Conservation (phyloP, 1,140 invertebrate genomes). For the Scaptodrosophila lebanonensis region DNA sequence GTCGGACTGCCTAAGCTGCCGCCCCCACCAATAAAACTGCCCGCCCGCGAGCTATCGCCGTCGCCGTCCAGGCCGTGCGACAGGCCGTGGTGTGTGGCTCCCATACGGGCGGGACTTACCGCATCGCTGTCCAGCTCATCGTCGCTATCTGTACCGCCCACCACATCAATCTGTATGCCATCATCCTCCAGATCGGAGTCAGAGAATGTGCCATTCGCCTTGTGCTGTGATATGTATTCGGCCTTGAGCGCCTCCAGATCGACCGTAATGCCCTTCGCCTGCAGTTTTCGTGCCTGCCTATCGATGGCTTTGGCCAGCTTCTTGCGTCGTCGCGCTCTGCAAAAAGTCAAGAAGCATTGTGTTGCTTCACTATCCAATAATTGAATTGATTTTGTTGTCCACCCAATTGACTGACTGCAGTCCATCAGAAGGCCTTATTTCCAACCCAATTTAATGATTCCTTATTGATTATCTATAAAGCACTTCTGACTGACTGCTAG, state of each 20-base stretch:
- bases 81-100: constrained; percentile 63
- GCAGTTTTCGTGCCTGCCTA: constrained; percentile 92
- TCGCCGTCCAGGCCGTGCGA: constrained; percentile 81
- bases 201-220: constrained; percentile 81
- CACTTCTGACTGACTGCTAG: too few species aligned
- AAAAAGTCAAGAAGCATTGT: neutral
- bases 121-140: constrained; percentile 80
- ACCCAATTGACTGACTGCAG: too few species aligned
- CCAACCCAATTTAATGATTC: too few species aligned
- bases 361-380: too few species aligned
- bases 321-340: constrained; percentile 89
- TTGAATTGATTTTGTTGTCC: too few species aligned
- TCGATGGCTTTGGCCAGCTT: constrained; percentile 95
- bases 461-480: too few species aligned
- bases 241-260: constrained; percentile 91
- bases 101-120: constrained; percentile 76
- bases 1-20: constrained; percentile 77
- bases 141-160: constrained; percentile 82
- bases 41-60: constrained; percentile 76
- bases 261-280: constrained; percentile 92
- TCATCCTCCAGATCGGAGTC: constrained; percentile 85
- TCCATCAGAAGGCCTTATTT: too few species aligned
- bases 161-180: constrained; percentile 84
- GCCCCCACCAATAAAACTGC: constrained; percentile 78
- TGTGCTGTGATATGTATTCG: constrained; percentile 85